Conservation (phyloP, 2,113 vertebrate genomes). For the Nerophis ophidion region DNA sequence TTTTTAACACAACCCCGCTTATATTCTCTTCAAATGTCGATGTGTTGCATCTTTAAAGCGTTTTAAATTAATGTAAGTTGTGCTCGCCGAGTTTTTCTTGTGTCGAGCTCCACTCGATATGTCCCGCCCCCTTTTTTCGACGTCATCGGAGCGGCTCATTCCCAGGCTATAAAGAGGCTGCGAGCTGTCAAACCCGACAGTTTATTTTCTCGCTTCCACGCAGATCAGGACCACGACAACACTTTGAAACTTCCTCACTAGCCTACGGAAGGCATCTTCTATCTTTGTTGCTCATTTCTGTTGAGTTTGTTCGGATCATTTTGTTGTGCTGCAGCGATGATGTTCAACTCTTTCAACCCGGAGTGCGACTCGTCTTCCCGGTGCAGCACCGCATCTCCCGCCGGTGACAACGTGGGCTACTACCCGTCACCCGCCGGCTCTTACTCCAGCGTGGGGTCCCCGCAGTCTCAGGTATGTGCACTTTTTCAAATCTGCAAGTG, state of each 20-base stretch:
- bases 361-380: conserved; percentile 91
- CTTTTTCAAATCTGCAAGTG: too few relatives aligned
- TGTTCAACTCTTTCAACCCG: conserved; percentile 83
- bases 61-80: accelerated
- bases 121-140: conserved; percentile 1
- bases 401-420: conserved; percentile 80
- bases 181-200: conserved; percentile 14
- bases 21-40: background rate
- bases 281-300: background rate
- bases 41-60: accelerated
- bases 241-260: background rate
- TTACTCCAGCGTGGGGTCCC: conserved; percentile 85
- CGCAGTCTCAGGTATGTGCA: conserved; percentile 78
- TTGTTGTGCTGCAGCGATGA: conserved; percentile 56
- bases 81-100: conserved; percentile 14
- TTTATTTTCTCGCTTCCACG: conserved; percentile 10
- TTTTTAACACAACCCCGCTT: background rate
- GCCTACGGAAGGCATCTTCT: conserved; percentile 29
- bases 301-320: conserved; percentile 28
- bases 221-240: background rate
- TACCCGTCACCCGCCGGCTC: conserved; percentile 83
- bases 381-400: conserved; percentile 91
- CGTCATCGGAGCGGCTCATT: conserved; percentile 40
- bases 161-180: conserved; percentile 31
- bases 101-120: conserved; percentile 9